Evolutionary conservation across 2,113 vertebrate genomes (phyloP), one percentile per base, ranked within the genome.

Genomic region (Porphyrio hochstetteri): DNA sequence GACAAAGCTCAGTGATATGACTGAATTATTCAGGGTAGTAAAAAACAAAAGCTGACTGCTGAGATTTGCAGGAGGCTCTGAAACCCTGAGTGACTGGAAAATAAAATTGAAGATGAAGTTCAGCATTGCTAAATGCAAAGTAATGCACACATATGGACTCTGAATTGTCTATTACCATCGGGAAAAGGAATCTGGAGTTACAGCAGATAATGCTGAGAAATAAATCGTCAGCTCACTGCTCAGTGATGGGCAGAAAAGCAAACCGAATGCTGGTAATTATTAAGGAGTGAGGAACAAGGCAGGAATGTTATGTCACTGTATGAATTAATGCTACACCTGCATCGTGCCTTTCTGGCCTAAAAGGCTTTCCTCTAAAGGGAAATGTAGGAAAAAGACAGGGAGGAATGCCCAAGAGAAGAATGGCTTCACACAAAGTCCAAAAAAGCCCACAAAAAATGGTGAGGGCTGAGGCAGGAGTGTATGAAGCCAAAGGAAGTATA

Each of bases 11-110:
- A 57, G 63, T 61, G 71, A 50, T 85, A 79, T 46, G 84, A 36
- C 27, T 95, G 85, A 95, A 85, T 94, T 69, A 88, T 92, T 88
- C 88, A 88, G 57, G 53, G 57, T 50, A 83, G 48, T 72, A 74
- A 94, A 93, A 46, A 79, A 20, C 67, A 56, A 90, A 86, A 93
- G 50, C 40, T 65, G 55, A 33, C 40, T 93, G 82, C 56, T 90
- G 68, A 90, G 63, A 85, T 80, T 90, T 77, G 33, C 74, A 82
- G 85, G 82, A 72, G 72, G 17, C n/a, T 71, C 61, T 72, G 59
- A 20, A 92, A 19, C 18, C 53, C 53, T n/a, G n/a, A 80, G 67
- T 65, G 82, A 61, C 14, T 9, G 55, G 63, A 57, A 87, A 90
- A 82, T 65, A 69, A 90, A 88, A 69, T 4, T 75, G 57, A 70